These are phyloP conservation scores for Encarsia formosa DNA, from an alignment of 2,888 invertebrate genomes.

Conservation along the genomic window DNA sequence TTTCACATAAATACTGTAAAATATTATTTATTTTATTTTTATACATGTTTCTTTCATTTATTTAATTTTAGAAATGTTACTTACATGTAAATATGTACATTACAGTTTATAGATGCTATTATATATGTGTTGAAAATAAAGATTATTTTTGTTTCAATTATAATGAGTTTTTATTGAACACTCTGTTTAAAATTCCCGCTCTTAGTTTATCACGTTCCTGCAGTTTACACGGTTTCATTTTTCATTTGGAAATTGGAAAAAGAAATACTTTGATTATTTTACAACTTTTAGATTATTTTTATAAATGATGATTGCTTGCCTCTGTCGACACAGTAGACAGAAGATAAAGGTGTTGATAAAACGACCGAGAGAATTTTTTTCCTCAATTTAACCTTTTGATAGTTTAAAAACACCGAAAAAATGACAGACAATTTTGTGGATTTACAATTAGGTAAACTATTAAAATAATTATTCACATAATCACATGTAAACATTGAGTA, in stretches of 20 bases:
- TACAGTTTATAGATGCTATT: constrained; percentile 9
- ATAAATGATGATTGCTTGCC: too few species aligned
- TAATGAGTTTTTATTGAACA: background rate
- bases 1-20: constrained; percentile 10
- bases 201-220: background rate
- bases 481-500: background rate
- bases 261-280: too few species aligned
- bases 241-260: too few species aligned
- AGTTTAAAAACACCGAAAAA: constrained; percentile 6
- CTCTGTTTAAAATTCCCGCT: constrained; percentile 16
- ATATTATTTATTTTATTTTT: constrained; percentile 27
- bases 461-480: background rate
- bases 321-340: too few species aligned
- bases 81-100: constrained; percentile 19
- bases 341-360: too few species aligned
- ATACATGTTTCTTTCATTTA: constrained; percentile 1
- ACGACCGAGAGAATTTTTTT: too few species aligned
- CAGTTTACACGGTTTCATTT: background rate
- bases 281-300: too few species aligned
- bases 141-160: constrained; percentile 9
- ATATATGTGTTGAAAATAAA: constrained; percentile 8
- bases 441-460: constrained; percentile 17
- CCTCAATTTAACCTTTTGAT: too few species aligned
- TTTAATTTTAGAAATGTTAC: background rate
- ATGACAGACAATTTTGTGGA: constrained; percentile 13